A percentile compares a stretch with the other conserved stretches of the same genome.
Conservation (phyloP, 2,113 vertebrate species). For the Macrotis lagotis region DNA sequence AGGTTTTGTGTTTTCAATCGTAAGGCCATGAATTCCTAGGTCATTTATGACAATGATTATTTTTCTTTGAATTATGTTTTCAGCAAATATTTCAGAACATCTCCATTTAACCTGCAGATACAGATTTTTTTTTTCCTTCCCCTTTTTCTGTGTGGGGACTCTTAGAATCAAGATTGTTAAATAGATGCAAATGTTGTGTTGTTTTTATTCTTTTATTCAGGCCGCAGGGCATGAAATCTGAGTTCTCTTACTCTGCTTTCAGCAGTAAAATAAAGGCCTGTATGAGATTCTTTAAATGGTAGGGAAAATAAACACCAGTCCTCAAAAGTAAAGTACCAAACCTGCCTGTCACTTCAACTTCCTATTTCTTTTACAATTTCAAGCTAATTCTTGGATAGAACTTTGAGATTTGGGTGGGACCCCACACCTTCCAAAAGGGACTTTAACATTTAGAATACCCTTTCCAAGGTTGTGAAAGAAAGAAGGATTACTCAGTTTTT, state of each 20-base stretch:
- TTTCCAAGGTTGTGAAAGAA: constrained; percentile 26
- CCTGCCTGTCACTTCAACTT: constrained; percentile 63
- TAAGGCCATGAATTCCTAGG: constrained; percentile 80
- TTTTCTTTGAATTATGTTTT: constrained; percentile 74
- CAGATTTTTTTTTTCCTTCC: constrained; percentile 5
- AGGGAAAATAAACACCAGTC: constrained; percentile 71
- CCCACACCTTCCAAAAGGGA: neutral
- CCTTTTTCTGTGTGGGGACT: constrained; percentile 70
- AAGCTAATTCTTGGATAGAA: constrained; percentile 9
- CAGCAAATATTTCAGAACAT: constrained; percentile 63
- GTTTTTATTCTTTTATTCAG: constrained; percentile 85
- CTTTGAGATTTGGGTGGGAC: neutral
- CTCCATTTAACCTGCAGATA: constrained; percentile 77
- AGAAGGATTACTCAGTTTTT: constrained; percentile 13
- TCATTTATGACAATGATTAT: constrained; percentile 83
- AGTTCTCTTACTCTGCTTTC: constrained; percentile 82
- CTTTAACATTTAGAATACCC: constrained; percentile 34
- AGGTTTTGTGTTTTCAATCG: constrained; percentile 83
- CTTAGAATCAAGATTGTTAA: constrained; percentile 82
- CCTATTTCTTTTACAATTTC: constrained; percentile 71
- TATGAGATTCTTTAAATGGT: constrained; percentile 77
- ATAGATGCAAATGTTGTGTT: constrained; percentile 86
- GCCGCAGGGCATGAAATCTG: constrained; percentile 82
- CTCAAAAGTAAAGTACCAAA: constrained; percentile 52
- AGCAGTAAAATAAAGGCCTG: constrained; percentile 80